Evolutionary conservation across 1,140 invertebrate genomes (phyloP), one percentile per base, ranked within the genome.

Genomic region (Mercenaria mercenaria): DNA sequence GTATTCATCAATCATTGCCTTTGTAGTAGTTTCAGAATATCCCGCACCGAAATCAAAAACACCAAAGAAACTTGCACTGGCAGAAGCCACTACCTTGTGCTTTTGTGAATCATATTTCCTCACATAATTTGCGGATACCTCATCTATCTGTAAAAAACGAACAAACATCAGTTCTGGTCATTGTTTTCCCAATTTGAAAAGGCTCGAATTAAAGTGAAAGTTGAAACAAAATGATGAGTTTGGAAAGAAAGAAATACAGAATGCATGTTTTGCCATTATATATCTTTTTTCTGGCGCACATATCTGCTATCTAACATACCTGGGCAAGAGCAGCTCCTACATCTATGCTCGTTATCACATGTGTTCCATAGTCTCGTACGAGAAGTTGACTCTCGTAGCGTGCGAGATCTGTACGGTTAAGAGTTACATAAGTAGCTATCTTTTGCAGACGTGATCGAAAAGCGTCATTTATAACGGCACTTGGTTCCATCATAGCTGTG

Each of bases 291-390:
- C n/a, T n/a, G n/a, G n/a, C n/a, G n/a, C n/a, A n/a, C n/a, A n/a
- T n/a, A n/a, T n/a, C n/a, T n/a, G n/a, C n/a, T n/a, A n/a, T n/a
- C n/a, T n/a, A 11, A 43, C 39, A 20, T 64, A 87, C 85, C 72
- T 87, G 72, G 8, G 85, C 83, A 13, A 93, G 29, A 15, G 90
- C 90, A 10, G 91, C 93, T 20, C 93, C 93, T 0, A 91, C 92
- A 69, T 94, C 90, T 10, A 92, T 82, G 67, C 89, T 89, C 18
- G 91, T 93, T 18, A 93, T 80, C 29, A 93, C 84, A 85, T 95
- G 94, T 0, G 94, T 94, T 11, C 94, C 94, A 72, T 88, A 93
- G 61, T 93, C 93, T 37, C 93, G 80, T 4, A 93, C 89, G 1
- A 94, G 67, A 1, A 94, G 69, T 85, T 92, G 90, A 50, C 83